Conservation (phyloP, 2,797 vertebrate species). For the Glyptemys insculpta region DNA sequence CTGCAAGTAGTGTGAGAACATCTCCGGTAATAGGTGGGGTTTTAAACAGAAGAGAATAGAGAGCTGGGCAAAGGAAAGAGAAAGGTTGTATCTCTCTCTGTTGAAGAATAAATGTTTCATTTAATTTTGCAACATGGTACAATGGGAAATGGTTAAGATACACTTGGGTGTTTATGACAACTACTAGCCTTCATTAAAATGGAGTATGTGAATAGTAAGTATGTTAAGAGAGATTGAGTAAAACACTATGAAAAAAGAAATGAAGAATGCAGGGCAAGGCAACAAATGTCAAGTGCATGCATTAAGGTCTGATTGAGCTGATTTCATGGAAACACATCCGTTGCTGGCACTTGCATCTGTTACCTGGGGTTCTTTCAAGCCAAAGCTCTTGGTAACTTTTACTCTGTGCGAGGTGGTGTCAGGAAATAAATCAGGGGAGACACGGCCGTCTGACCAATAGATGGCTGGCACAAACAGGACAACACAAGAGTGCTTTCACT, state of each 20-base stretch:
- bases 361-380: no score
- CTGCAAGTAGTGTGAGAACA: not conserved
- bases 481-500: no score
- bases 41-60: not conserved
- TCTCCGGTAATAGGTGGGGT: not conserved
- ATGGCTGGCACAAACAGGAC: no score
- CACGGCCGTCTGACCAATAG: no score
- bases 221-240: not conserved
- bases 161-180: not conserved
- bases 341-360: not conserved
- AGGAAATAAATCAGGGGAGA: no score
- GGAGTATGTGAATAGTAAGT: not conserved
- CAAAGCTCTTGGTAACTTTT: no score
- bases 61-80: not conserved
- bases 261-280: not conserved
- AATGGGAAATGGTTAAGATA: no score
- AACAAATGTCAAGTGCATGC: not conserved
- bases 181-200: not conserved
- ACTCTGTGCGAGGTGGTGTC: no score
- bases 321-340: not conserved
- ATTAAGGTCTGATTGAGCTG: not conserved
- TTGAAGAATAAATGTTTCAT: not conserved
- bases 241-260: not conserved
- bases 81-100: accelerated
- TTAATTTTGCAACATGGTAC: not conserved